phyloP scores from a whole-genome alignment of 1,140 invertebrate species.

The Meloidogyne floridensis region DNA sequence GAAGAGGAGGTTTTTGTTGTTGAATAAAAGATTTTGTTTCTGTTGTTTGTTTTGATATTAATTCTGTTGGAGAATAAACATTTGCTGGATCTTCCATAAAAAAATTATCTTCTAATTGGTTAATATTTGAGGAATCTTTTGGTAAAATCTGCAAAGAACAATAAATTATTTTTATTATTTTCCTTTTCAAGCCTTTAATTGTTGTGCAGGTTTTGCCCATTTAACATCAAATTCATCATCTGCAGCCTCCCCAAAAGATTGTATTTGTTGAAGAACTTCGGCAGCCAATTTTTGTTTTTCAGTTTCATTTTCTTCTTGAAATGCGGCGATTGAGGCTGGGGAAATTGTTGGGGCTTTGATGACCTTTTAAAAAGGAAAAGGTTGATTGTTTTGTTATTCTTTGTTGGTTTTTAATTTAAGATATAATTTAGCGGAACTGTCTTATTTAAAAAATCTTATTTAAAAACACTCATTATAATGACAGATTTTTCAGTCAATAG shows the following conservation, averaged over 20 bases:
- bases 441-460: too few relatives aligned
- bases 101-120: not conserved
- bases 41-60: not conserved
- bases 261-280: conserved; percentile 62
- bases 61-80: conserved; percentile 25
- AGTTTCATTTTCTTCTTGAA: conserved; percentile 43
- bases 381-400: too few relatives aligned
- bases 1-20: conserved; percentile 19
- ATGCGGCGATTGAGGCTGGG: conserved; percentile 30
- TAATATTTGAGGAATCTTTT: not conserved
- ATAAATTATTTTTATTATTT: too few relatives aligned
- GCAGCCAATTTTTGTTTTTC: conserved; percentile 47
- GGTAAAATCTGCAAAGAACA: not conserved
- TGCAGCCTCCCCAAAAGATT: conserved; percentile 64
- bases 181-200: not conserved
- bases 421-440: too few relatives aligned
- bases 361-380: conserved; percentile 28
- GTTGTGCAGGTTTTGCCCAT: conserved; percentile 52
- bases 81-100: conserved; percentile 25
- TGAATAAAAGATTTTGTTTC: conserved; percentile 1
- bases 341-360: conserved; percentile 60
- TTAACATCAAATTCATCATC: conserved; percentile 66
- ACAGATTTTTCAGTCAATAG: too few relatives aligned
- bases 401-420: too few relatives aligned
- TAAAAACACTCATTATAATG: too few relatives aligned